Evolutionary conservation across 2,888 invertebrate species (phyloP).

Genomic region (Aproaerema taeniolella): DNA sequence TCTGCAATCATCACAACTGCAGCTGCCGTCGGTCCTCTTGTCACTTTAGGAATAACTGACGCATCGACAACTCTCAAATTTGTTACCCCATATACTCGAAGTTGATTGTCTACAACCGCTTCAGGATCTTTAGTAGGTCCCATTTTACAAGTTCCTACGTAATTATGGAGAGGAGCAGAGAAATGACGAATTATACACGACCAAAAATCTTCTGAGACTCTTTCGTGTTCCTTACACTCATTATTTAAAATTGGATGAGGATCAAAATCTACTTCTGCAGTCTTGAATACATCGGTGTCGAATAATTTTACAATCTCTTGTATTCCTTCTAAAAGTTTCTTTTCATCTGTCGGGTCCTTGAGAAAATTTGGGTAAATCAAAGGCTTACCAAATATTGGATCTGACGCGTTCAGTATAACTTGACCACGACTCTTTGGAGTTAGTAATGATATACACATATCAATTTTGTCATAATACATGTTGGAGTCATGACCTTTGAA

Average conservation of each 20-base stretch:
- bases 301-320: constrained; percentile 59
- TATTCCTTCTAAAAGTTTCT: constrained; percentile 60
- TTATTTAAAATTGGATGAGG: constrained; percentile 57
- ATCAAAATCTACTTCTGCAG: constrained; percentile 57
- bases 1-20: constrained; percentile 72
- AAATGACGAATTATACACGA: constrained; percentile 65
- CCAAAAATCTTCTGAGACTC: constrained; percentile 63
- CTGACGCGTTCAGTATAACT: constrained; percentile 54
- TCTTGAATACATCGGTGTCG: constrained; percentile 64
- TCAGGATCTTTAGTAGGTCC: constrained; percentile 52
- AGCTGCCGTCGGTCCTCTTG: constrained; percentile 62
- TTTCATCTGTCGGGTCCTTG: constrained; percentile 51
- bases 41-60: constrained; percentile 65
- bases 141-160: constrained; percentile 69
- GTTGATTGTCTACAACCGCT: constrained; percentile 56
- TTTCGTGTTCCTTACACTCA: constrained; percentile 55
- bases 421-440: constrained; percentile 67
- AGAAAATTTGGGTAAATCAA: constrained; percentile 65
- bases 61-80: constrained; percentile 62
- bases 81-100: constrained; percentile 53
- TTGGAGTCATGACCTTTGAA: constrained; percentile 67
- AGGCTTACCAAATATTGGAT: constrained; percentile 56
- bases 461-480: constrained; percentile 66
- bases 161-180: constrained; percentile 63
- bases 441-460: constrained; percentile 58